phyloP scores from a whole-genome alignment of 2,888 invertebrate species.

The Trichopria drosophilae region DNA sequence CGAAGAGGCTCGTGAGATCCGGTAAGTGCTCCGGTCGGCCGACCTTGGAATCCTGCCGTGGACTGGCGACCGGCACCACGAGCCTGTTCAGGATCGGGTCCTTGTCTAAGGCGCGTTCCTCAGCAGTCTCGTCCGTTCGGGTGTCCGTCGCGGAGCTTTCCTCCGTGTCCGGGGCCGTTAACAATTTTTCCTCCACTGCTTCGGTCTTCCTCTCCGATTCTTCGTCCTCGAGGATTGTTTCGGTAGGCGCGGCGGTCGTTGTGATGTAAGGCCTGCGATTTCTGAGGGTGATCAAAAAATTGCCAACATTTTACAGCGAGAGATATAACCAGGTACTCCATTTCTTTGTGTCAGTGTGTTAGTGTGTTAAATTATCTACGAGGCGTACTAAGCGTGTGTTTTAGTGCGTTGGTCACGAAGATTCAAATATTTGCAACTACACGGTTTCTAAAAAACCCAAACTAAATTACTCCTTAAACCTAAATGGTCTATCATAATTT shows the following conservation, averaged over 20 bases:
- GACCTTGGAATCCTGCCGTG: conserved; percentile 20
- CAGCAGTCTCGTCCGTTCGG: too few species aligned
- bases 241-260: conserved; percentile 50
- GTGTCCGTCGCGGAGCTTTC: conserved; percentile 34
- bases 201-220: conserved; percentile 22
- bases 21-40: conserved; percentile 62
- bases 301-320: background rate
- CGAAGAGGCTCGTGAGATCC: conserved; percentile 66
- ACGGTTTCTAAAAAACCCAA: too few species aligned
- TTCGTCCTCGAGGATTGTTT: conserved; percentile 36
- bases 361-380: conserved; percentile 30
- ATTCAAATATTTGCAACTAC: too few species aligned
- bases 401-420: too few species aligned
- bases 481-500: too few species aligned
- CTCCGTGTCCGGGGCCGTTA: conserved; percentile 31
- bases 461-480: too few species aligned
- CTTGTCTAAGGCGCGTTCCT: too few species aligned
- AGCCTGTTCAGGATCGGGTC: conserved; percentile 42
- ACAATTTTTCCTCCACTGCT: conserved; percentile 20
- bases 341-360: conserved; percentile 24
- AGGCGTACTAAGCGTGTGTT: too few species aligned
- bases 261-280: conserved; percentile 54
- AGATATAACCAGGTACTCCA: background rate
- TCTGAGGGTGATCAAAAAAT: conserved; percentile 42
- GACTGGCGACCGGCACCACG: conserved; percentile 34